Conservation (phyloP, 2,888 invertebrate genomes). For the Pristionchus mayeri region DNA sequence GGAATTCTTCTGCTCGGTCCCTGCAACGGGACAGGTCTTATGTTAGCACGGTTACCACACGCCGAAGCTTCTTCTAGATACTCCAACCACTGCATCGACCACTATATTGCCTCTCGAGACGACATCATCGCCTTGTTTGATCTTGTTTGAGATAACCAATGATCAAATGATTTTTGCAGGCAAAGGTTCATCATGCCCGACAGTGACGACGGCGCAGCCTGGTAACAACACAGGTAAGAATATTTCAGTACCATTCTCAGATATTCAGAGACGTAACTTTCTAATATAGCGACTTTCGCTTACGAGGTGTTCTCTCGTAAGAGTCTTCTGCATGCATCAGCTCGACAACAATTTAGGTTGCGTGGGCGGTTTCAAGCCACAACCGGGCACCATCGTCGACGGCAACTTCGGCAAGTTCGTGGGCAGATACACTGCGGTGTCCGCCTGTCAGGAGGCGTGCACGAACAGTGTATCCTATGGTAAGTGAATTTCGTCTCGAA, state of each 20-base stretch:
- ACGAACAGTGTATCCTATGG: background rate
- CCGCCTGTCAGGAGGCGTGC: constrained; percentile 41
- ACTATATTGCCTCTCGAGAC: background rate
- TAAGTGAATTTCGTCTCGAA: background rate
- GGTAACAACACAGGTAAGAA: background rate
- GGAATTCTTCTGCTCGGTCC: background rate
- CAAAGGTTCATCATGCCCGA: background rate
- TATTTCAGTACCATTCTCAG: background rate
- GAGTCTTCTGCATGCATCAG: no score
- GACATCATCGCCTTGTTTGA: background rate
- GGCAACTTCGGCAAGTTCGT: constrained; percentile 44
- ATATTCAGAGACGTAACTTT: no score
- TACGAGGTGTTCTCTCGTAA: no score
- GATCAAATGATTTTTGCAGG: background rate
- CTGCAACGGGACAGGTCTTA: background rate
- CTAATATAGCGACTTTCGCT: no score
- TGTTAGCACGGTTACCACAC: no score
- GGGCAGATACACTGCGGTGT: background rate
- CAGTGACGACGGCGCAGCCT: background rate
- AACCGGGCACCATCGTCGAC: constrained; percentile 9
- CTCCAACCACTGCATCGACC: background rate
- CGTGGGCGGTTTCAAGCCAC: background rate
- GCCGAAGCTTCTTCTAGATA: background rate
- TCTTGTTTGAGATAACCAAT: background rate
- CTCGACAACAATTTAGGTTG: background rate